Percentiles rank a stretch among this genome's conserved stretches.
phyloP scores from a whole-genome alignment of 2,113 vertebrate species.

The Porphyrio hochstetteri region DNA sequence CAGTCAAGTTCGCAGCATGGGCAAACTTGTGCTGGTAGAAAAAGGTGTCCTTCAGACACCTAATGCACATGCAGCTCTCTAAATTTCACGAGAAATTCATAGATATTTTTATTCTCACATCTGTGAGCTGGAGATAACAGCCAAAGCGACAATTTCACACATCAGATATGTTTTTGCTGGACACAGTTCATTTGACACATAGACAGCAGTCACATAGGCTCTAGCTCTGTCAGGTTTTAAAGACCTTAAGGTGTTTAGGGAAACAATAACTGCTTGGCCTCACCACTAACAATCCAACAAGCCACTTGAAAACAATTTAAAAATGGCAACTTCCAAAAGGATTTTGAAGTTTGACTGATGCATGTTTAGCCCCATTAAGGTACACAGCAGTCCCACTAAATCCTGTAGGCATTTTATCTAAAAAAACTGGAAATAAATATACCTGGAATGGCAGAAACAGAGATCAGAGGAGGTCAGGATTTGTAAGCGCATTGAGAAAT shows the following conservation, averaged over 20 bases:
- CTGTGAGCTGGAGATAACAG: neutral
- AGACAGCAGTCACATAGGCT: neutral
- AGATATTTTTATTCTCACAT: neutral
- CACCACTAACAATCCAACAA: neutral
- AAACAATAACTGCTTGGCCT: neutral
- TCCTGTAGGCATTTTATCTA: neutral
- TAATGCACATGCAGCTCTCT: neutral
- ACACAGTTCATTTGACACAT: neutral
- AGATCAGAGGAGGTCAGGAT: neutral
- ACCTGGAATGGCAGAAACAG: neutral
- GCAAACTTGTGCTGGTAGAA: neutral
- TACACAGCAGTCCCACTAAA: neutral
- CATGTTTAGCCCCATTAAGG: neutral
- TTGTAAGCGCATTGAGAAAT: neutral
- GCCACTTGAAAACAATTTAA: neutral
- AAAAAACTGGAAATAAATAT: neutral
- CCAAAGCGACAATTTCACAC: neutral
- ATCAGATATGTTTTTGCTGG: neutral
- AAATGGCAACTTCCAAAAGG: neutral
- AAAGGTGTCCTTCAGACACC: neutral
- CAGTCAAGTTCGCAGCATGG: neutral
- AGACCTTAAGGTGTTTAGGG: neutral
- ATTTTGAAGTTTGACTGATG: neutral
- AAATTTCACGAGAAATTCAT: neutral
- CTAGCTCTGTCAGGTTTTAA: neutral